Percentiles rank a stretch among this genome's conserved stretches.
Conservation (phyloP, 2,797 vertebrate species). For the Taeniopygia guttata region DNA sequence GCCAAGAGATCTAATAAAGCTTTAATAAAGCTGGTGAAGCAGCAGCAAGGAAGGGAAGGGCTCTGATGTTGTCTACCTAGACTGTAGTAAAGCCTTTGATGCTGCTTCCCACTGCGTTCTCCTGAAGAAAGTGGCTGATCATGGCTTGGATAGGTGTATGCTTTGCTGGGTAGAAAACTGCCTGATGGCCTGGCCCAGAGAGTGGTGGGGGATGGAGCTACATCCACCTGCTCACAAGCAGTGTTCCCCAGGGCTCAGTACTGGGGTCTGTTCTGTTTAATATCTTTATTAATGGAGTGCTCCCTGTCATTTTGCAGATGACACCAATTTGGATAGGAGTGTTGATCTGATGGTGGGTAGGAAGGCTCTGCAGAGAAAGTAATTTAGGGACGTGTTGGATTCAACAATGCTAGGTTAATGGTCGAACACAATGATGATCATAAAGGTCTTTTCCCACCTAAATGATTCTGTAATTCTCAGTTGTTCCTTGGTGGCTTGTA, state of each 20-base stretch:
- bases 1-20: not conserved
- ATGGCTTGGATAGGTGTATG: rapidly evolving
- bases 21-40: not conserved
- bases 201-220: not conserved
- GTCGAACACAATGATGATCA: not conserved
- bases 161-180: not conserved
- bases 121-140: not conserved
- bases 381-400: not conserved
- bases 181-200: not conserved
- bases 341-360: not conserved
- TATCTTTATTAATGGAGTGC: not conserved
- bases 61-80: not conserved
- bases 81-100: not conserved
- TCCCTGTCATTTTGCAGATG: not conserved
- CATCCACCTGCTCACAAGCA: not conserved
- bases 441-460: not conserved
- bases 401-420: not conserved
- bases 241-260: not conserved
- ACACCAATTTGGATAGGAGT: not conserved
- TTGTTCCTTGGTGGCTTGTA: not conserved
- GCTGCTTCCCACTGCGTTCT: not conserved
- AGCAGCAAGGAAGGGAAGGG: not conserved
- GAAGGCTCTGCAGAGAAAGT: not conserved
- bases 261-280: not conserved
- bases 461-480: not conserved